A percentile compares a stretch with the other conserved stretches of the same genome.
Evolutionary conservation across 2,113 vertebrate genomes (phyloP).

Genomic region (Sinocyclocheilus rhinocerous): DNA sequence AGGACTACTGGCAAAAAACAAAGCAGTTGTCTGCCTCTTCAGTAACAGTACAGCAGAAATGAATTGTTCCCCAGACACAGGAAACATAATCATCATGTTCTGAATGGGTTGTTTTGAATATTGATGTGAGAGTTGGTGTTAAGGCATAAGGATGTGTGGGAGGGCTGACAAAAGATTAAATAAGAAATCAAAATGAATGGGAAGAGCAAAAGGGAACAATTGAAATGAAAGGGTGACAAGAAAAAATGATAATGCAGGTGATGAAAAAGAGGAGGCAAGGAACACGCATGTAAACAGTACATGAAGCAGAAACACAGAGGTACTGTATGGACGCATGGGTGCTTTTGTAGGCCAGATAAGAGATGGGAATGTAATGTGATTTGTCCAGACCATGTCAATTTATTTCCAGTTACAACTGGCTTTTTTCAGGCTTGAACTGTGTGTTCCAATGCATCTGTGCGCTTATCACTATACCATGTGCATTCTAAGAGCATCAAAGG

Average conservation of each 20-base stretch:
- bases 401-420: background rate
- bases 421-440: background rate
- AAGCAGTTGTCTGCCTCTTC: background rate
- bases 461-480: background rate
- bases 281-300: background rate
- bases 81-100: conserved; percentile 22
- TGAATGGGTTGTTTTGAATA: conserved; percentile 29
- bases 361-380: background rate
- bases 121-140: background rate
- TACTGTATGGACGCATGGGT: background rate
- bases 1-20: background rate
- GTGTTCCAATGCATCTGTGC: background rate
- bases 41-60: conserved; percentile 31
- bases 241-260: background rate
- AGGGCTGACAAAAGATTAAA: conserved; percentile 17
- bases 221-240: conserved; percentile 20
- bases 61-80: conserved; percentile 7
- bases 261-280: background rate
- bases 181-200: conserved; percentile 27
- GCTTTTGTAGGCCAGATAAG: background rate
- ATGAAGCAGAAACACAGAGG: background rate
- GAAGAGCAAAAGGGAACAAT: conserved; percentile 4
- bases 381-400: too few relatives aligned
- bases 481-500: background rate
- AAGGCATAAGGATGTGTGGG: background rate